Base-by-base conservation (phyloP, 64 coral and sea anemone species). In the Catalaphyllia jardinei region DNA sequence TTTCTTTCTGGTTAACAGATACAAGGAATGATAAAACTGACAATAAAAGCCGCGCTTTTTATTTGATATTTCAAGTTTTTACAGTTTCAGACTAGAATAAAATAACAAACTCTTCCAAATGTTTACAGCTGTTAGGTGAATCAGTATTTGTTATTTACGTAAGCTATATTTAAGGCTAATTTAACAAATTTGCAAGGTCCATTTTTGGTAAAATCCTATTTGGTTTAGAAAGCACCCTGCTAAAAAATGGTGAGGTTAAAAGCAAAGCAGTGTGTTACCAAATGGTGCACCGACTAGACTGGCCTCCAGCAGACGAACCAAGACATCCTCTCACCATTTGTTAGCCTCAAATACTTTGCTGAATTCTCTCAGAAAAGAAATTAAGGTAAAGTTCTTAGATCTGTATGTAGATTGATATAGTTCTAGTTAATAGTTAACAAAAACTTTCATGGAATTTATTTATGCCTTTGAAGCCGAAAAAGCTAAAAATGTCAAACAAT, bases 201-300 rank as follows among this genome's bases (percentile, higher is more conserved):
- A 79, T 79, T 52, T 55, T 79, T 57, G 76, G 76, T 54, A 79
- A 79, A 78, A 27, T 55, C n/a, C 24, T 13, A 57, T 79, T 79
- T 55, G 46, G 11, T 52, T 52, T 54, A 13, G 24, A 5, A 57
- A 51, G 51, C 76, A 27, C 76, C 76, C 76, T 10, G 49, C 76
- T 25, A 25, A 22, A 55, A 11, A 29, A 25, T 0, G 4, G 13
- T 25, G 4, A 28, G 50, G 5, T 77, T 28, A 15, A 79, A 55
- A 77, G 29, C 13, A 76, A 33, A 38, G 35, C 30, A 76, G 15
- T 31, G 15, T 57, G 54, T 57, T 57, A 57, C 15, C 54, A 57
- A 38, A 74, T 17, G 14, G 20, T 49, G 13, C 38, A 38, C n/a
- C n/a, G n/a, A n/a, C 1, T 31, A 74, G 17, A 19, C 4, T 76